Evolutionary conservation across 2,888 invertebrate species (phyloP).

Genomic region (Archips xylosteana): DNA sequence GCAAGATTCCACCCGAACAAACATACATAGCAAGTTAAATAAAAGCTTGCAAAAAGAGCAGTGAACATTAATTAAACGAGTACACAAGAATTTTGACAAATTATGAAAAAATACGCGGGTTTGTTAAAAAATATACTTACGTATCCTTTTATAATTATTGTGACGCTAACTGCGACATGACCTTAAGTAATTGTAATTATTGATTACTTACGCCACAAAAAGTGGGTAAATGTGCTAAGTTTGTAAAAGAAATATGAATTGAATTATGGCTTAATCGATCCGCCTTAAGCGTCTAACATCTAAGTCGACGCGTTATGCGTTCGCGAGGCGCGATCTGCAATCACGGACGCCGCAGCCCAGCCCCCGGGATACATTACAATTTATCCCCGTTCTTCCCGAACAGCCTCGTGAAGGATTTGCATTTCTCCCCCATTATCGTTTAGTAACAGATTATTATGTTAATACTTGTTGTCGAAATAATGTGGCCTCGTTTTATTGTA

Average conservation of each 20-base stretch:
- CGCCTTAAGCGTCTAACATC: not conserved
- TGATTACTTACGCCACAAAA: not conserved
- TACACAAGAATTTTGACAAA: too few species aligned
- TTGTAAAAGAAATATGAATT: not conserved
- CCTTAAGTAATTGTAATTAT: not conserved
- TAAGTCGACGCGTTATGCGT: not conserved
- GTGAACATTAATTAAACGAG: too few species aligned
- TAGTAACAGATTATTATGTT: constrained; percentile 41
- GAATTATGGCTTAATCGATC: constrained; percentile 23
- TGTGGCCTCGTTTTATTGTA: constrained; percentile 23
- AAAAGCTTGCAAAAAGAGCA: too few species aligned
- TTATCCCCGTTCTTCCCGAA: constrained; percentile 44
- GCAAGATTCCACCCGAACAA: too few species aligned
- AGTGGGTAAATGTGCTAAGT: not conserved
- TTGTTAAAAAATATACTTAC: too few species aligned
- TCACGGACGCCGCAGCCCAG: constrained; percentile 41
- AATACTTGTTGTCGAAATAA: constrained; percentile 34
- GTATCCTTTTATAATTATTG: not conserved
- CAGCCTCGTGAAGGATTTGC: constrained; percentile 39
- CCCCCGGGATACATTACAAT: constrained; percentile 58
- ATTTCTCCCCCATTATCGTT: constrained; percentile 38
- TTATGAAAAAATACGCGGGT: too few species aligned
- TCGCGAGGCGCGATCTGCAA: constrained; percentile 12
- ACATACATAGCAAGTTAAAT: too few species aligned
- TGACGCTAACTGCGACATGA: not conserved